Evolutionary conservation across 1,140 invertebrate species (phyloP).

Genomic region (Drosophila watanabei): DNA sequence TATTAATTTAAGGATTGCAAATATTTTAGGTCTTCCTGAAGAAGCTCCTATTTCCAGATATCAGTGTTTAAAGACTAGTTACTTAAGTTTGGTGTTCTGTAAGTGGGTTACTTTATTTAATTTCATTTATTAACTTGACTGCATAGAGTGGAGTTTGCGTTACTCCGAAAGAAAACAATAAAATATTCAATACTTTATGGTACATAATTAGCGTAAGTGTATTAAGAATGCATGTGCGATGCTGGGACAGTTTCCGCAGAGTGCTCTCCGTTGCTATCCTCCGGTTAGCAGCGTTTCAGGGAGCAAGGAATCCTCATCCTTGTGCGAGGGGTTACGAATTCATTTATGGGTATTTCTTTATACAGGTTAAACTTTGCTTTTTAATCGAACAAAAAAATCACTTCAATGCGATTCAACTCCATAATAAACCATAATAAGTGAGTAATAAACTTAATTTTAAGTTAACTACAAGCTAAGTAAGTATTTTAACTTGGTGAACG

Average conservation of each 20-base stretch:
- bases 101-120: conserved; percentile 32
- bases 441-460: conserved; percentile 46
- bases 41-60: not conserved
- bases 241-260: not conserved
- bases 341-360: conserved; percentile 29
- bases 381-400: conserved; percentile 36
- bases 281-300: conserved; percentile 10
- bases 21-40: too few species aligned
- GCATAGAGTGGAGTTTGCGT: conserved; percentile 17
- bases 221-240: conserved; percentile 30
- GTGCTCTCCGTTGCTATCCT: conserved; percentile 13
- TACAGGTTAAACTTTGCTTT: conserved; percentile 27
- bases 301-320: not conserved
- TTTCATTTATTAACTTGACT: conserved; percentile 10
- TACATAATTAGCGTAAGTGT: conserved; percentile 44
- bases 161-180: conserved; percentile 55
- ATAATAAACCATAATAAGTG: conserved; percentile 22
- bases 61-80: not conserved
- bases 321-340: conserved; percentile 46
- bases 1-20: not conserved
- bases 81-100: not conserved
- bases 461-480: conserved; percentile 24
- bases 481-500: conserved; percentile 3
- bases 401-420: conserved; percentile 40
- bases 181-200: conserved; percentile 67